Evolutionary conservation across 2,888 invertebrate genomes (phyloP), one percentile per base, ranked within the genome.

Genomic region (Muscina levida): DNA sequence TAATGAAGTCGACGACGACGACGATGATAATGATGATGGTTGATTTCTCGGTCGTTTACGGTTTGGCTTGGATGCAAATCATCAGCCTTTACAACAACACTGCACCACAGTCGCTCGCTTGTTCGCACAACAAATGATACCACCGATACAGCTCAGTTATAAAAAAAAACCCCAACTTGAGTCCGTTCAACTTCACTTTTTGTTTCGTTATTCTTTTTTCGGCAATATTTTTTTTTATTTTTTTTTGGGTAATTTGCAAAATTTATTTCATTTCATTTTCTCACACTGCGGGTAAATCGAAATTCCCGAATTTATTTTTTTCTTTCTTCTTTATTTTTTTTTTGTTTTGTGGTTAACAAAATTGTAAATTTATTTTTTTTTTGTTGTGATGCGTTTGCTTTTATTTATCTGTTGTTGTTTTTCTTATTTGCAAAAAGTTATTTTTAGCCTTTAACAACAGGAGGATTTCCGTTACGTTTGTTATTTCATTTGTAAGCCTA

Each of bases 101-200:
- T 37, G 11, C 17, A 39, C 37, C 51, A 22, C 6, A 22, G 24
- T 13, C 53, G 17, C 46, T 15, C n/a, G 15, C 8, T 46, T 46
- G n/a, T 8, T 31, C 53, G 22, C 53, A 10, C 22, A 53, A 53
- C 53, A 53, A 17, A 62, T 22, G 62, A 62, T 62, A 62, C 62
- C 37, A 59, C 26, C n/a, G 31, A 57, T n/a, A 59, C 19, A 42
- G 19, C 22, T 39, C 10, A 17, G 13, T 37, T 42, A 42, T 13
- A 10, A 17, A 62, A 62, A 59, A 59, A 62, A 42, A 62, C 15
- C 62, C 62, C 62, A 62, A 42, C 62, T 59, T 70, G 31, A 77
- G 81, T 81, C 77, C 77, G 75, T 81, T 81, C 74, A 77, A 77
- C 77, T 81, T 77, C 62, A 81, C 53, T 74, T 79, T 73, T 73